Evolutionary conservation across 2,113 vertebrate genomes (phyloP).

Genomic region (Sturnira hondurensis): DNA sequence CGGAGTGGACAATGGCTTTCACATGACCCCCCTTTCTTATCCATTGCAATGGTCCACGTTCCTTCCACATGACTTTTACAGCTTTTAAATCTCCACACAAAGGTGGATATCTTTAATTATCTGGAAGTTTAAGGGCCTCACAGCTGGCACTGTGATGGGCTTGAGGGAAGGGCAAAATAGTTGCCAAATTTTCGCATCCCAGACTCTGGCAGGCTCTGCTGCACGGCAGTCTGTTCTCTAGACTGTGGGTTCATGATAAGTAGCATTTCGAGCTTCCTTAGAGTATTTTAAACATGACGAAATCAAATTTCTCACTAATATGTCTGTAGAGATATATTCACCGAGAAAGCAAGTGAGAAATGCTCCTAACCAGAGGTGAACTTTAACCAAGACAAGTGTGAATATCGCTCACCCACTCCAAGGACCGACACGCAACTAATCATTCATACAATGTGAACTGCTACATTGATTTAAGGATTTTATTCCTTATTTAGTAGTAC

Average conservation of each 20-base stretch:
- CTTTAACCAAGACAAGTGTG: not conserved
- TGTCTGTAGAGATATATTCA: not conserved
- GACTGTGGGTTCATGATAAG: not conserved
- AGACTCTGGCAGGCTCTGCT: not conserved
- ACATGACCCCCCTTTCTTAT: accelerated
- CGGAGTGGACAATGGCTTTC: not conserved
- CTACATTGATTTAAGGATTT: not conserved
- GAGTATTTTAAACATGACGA: not conserved
- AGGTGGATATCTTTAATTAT: not conserved
- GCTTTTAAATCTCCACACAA: not conserved
- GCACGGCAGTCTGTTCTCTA: not conserved
- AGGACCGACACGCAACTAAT: not conserved
- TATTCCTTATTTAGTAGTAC: not conserved
- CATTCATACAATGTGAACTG: not conserved
- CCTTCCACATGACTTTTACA: not conserved
- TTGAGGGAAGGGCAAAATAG: not conserved
- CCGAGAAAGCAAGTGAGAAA: not conserved
- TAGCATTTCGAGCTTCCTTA: not conserved
- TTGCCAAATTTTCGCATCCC: not conserved
- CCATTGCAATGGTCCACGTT: no score
- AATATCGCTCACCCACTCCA: not conserved
- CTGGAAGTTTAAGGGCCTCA: not conserved
- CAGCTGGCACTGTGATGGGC: not conserved
- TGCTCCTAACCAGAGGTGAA: not conserved
- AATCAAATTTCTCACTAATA: not conserved